Base-by-base conservation (phyloP, 35 echinoderm and acorn worm species). In the Hemicentrotus pulcherrimus region DNA sequence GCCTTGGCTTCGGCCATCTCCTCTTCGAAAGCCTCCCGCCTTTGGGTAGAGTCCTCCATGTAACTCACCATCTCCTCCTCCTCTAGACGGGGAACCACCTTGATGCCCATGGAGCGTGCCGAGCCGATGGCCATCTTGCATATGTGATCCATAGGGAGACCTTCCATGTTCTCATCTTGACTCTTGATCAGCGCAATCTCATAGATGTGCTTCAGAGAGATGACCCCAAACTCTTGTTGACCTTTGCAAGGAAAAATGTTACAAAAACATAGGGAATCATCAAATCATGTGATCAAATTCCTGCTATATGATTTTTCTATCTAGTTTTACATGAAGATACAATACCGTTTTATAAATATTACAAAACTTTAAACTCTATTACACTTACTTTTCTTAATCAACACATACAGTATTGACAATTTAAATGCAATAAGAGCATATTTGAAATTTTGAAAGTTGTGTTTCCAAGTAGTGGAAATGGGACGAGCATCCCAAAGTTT, bases 161-260 rank as follows among this genome's bases (percentile, higher is more conserved):
- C 95, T 94, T 97, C 85, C 70, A 97, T 90, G 48, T 88, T 94
- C 16, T 93, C 91, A 31, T 98, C 98, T 86, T 97, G 87, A 24
- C 96, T 95, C 91, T 99, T 99, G 15, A 99, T 97, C 91, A 96
- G 95, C 31, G 98, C 98, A 71, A 99, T 99, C 86, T 99, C 98
- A 89, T 97, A 99, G 47, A 99, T 89, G 47, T 99, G 98, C 61
- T 99, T 99, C 24, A 98, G 91, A 59, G 98, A 96, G 9, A 99
- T 85, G 35, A 95, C 96, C 0, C 98, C 98, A 96, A 98, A 96
- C 18, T 88, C 85, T 60, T 98, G 95, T 31, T 88, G 95, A 22
- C 96, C 96, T 98, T 46, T 31, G 32, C 16, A 32, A 90, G 19
- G 24, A 24, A 8, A 22, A 78, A 78, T 28, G 10, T 55, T 11